Percentiles rank a stretch among this genome's conserved stretches.
phyloP scores from a whole-genome alignment of 2,797 vertebrate species.

The Bryconaethiops microstoma region DNA sequence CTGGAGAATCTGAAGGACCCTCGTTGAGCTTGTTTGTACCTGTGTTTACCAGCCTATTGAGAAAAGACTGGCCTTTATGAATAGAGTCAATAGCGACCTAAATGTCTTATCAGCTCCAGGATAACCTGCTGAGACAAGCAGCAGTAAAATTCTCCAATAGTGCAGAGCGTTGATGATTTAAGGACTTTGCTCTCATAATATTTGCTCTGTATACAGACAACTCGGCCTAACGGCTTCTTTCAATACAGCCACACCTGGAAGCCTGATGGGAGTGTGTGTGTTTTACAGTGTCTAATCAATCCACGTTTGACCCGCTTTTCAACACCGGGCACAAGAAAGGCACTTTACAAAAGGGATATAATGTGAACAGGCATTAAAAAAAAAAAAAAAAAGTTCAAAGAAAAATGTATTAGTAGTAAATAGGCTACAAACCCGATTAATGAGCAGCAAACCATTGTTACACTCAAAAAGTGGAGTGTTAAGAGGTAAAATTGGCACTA shows the following conservation, averaged over 20 bases:
- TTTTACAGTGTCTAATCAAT: conserved; percentile 36
- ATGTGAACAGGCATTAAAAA: not conserved
- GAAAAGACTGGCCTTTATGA: conserved; percentile 39
- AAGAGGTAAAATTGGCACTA: not conserved
- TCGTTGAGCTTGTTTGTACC: conserved; percentile 43
- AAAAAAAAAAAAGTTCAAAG: not conserved
- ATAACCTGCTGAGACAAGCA: conserved; percentile 38
- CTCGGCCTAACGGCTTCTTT: conserved; percentile 16
- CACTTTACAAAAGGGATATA: not conserved
- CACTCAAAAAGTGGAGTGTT: not conserved
- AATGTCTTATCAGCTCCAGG: conserved; percentile 53
- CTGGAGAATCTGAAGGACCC: conserved; percentile 36
- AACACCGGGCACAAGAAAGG: not conserved
- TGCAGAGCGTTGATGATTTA: conserved; percentile 23
- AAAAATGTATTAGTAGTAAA: not conserved
- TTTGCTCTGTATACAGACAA: conserved; percentile 43
- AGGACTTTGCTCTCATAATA: conserved; percentile 43
- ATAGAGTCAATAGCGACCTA: conserved; percentile 48
- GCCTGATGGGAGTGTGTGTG: not conserved
- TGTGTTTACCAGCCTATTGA: conserved; percentile 47
- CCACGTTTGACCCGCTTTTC: conserved; percentile 44
- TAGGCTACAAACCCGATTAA: not conserved
- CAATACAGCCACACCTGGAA: conserved; percentile 42
- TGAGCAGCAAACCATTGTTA: not conserved
- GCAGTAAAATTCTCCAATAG: conserved; percentile 48